phyloP scores from a whole-genome alignment of 2,113 vertebrate species.

The Eurystomus gularis region DNA sequence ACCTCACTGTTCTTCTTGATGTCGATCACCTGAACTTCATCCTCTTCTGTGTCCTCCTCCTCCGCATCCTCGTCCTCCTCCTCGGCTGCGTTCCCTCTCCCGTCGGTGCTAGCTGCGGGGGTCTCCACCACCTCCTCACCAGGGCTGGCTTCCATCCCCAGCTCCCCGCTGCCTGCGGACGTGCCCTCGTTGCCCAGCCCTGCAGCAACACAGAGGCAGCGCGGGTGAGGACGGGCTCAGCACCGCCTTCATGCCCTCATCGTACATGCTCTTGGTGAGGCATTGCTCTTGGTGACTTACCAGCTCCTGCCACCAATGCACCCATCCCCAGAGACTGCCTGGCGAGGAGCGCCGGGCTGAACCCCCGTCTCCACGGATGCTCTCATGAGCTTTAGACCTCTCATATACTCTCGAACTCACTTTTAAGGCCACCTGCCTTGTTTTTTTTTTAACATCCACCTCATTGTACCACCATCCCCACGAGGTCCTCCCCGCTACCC shows the following conservation, averaged over 20 bases:
- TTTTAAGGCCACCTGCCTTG: background rate
- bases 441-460: accelerated
- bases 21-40: conserved; percentile 68
- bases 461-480: background rate
- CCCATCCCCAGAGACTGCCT: background rate
- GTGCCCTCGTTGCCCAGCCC: background rate
- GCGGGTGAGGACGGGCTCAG: background rate
- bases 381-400: accelerated
- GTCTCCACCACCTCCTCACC: background rate
- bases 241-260: accelerated
- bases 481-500: background rate
- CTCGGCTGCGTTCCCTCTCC: background rate
- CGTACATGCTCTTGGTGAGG: accelerated
- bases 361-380: accelerated
- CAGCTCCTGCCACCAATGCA: background rate
- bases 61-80: background rate
- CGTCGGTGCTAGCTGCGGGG: background rate
- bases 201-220: conserved; percentile 35
- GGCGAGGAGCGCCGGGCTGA: background rate
- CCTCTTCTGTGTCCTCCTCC: conserved; percentile 48
- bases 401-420: accelerated
- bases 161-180: background rate
- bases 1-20: conserved; percentile 51
- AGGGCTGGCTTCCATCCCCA: background rate
- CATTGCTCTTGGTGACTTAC: background rate